A percentile compares a stretch with the other conserved stretches of the same genome.
Evolutionary conservation across 2,797 vertebrate species (phyloP).

Genomic region (Syngnathus rostellatus): DNA sequence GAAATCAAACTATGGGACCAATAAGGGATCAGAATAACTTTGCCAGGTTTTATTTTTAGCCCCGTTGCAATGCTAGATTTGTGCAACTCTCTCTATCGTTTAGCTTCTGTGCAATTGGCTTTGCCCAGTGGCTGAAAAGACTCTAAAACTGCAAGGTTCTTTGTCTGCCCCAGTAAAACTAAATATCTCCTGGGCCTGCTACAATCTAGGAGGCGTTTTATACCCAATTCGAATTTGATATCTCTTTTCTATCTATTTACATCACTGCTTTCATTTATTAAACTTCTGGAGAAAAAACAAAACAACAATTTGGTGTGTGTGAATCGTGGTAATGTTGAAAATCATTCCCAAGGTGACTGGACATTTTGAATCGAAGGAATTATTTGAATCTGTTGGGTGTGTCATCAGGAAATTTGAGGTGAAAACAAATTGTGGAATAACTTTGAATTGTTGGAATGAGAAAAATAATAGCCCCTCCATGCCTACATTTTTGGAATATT

Average conservation of each 20-base stretch:
- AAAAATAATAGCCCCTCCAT: too few relatives aligned
- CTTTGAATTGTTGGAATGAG: too few relatives aligned
- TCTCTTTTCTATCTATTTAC: not conserved
- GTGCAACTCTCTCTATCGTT: constrained; percentile 55
- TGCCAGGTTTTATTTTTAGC: constrained; percentile 81
- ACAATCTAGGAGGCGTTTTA: not conserved
- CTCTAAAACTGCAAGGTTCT: constrained; percentile 19
- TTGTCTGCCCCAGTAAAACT: constrained; percentile 6
- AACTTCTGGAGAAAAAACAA: not conserved
- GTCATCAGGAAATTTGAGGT: too few relatives aligned
- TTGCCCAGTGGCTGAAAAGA: constrained; percentile 41
- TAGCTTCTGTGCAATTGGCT: constrained; percentile 61
- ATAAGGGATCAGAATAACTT: constrained; percentile 75
- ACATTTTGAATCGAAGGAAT: too few relatives aligned
- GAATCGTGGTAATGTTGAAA: too few relatives aligned
- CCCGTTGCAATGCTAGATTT: constrained; percentile 68
- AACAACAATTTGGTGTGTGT: not conserved
- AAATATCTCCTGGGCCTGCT: not conserved
- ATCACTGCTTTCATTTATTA: not conserved
- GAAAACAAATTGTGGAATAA: too few relatives aligned
- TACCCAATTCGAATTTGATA: not conserved
- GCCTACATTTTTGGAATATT: too few relatives aligned
- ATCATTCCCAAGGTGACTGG: too few relatives aligned
- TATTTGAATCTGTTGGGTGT: too few relatives aligned
- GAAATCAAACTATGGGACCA: constrained; percentile 80